These are phyloP conservation scores for Rhyzopertha dominica DNA, from an alignment of 1,140 invertebrate genomes.

Conservation along the genomic window DNA sequence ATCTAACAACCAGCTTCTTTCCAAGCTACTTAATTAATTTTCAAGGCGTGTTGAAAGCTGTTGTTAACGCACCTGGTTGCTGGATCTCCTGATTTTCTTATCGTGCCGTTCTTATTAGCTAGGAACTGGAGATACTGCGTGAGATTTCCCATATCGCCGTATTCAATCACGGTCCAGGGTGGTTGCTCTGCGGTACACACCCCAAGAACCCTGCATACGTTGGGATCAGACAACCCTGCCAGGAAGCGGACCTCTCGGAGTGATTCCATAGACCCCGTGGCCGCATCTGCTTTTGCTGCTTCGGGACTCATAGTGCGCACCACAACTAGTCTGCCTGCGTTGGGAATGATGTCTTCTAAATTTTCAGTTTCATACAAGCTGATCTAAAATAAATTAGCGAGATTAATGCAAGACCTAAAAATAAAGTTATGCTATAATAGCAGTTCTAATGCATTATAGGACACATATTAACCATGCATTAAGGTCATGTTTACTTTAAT, in stretches of 20 bases:
- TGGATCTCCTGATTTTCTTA: conserved; percentile 30
- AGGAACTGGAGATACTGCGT: conserved; percentile 63
- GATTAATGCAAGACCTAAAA: too few relatives aligned
- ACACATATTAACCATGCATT: too few relatives aligned
- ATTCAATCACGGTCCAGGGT: conserved; percentile 70
- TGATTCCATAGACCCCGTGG: conserved; percentile 43
- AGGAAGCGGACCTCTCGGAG: conserved; percentile 67
- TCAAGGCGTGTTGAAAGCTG: too few relatives aligned
- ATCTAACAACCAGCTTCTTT: too few relatives aligned
- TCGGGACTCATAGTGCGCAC: conserved; percentile 46
- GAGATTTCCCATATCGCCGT: conserved; percentile 74
- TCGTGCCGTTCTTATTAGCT: conserved; percentile 39
- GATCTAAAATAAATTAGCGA: conserved; percentile 48
- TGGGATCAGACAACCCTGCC: conserved; percentile 65
- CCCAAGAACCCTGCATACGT: conserved; percentile 69
- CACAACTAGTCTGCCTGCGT: conserved; percentile 48
- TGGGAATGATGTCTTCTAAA: conserved; percentile 47
- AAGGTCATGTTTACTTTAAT: too few relatives aligned
- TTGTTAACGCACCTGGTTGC: too few relatives aligned
- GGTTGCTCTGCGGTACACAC: conserved; percentile 60
- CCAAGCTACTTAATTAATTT: too few relatives aligned
- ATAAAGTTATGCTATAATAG: too few relatives aligned
- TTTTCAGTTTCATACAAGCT: conserved; percentile 53
- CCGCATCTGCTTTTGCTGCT: conserved; percentile 37
- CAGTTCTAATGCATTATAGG: too few relatives aligned